A percentile compares a stretch with the other conserved stretches of the same genome.
Conservation (phyloP, 2,888 invertebrate species). For the Raillietiella orientalis region DNA sequence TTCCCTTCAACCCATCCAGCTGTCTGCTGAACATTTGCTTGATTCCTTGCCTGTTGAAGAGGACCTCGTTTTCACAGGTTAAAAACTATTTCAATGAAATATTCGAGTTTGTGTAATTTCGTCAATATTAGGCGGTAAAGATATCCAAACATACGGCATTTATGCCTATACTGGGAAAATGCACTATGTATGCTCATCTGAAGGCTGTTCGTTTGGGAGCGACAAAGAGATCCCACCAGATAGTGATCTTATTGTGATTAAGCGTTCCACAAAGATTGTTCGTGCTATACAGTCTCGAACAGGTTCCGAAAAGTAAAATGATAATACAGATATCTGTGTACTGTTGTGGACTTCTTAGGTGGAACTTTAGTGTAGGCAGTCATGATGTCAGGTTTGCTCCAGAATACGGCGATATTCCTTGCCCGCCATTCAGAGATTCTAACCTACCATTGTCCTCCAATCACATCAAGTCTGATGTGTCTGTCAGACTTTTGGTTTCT, state of each 20-base stretch:
- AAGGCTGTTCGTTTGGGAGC: too few relatives aligned
- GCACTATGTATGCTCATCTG: constrained; percentile 40
- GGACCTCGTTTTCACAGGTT: constrained; percentile 46
- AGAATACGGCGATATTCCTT: constrained; percentile 5
- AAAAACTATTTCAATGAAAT: neutral
- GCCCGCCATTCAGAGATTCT: too few relatives aligned
- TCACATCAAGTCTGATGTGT: too few relatives aligned
- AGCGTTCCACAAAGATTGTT: constrained; percentile 52
- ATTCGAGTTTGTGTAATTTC: neutral
- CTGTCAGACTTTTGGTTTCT: too few relatives aligned
- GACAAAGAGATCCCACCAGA: constrained; percentile 10
- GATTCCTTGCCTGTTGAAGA: constrained; percentile 45
- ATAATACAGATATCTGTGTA: constrained; percentile 3
- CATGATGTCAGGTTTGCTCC: constrained; percentile 26
- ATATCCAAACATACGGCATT: constrained; percentile 54
- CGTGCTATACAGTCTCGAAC: constrained; percentile 57
- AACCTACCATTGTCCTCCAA: too few relatives aligned
- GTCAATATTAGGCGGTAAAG: constrained; percentile 33
- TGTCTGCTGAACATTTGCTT: constrained; percentile 52
- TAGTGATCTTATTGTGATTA: constrained; percentile 33
- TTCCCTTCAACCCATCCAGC: constrained; percentile 50
- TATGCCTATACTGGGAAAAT: constrained; percentile 32
- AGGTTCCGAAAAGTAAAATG: constrained; percentile 40
- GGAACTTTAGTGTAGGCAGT: constrained; percentile 85
- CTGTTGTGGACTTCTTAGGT: constrained; percentile 17